Base-by-base conservation (phyloP, 2,113 vertebrate genomes). In the Hassar affinis region DNA sequence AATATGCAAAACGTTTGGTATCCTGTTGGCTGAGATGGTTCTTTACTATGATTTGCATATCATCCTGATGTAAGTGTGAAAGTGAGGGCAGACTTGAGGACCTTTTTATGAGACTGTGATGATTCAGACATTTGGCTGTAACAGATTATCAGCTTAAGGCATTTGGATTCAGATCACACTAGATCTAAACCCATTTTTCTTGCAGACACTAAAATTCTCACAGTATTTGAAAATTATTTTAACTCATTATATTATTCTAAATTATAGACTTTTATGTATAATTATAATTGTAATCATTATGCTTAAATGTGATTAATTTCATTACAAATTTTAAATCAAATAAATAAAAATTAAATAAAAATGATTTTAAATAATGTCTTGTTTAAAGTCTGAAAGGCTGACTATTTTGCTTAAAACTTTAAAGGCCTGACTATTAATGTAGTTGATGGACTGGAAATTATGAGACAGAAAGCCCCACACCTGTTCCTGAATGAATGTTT, bases 401-500 rank as follows among this genome's bases (percentile, higher is more conserved):
- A 68, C 2, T 38, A 62, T 33, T 66, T 20, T 3, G 2, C 72
- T 30, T 27, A 30, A 30, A 49, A 17, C 72, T 30, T 75, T 30
- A 49, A 52, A 33, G 25, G 47, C 47, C n/a, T 51, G 14, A 52
- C 38, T 64, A 20, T 51, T 22, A 62, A 64, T 5, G 30, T 66
- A n/a, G n/a, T 64, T 64, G 42, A 51, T 66, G 30, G 45, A 66
- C n/a, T 49, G 45, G 59, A 64, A 64, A 49, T 51, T 51, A 3
- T 25, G 17, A 80, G 15, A 6, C 1, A 20, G 47, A 22, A 80
- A 68, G 38, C 15, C 45, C 22, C 42, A 25, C 59, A 51, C 59
- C 14, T 79, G 78, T 79, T 79, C 17, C 8, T 64, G 42, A 51
- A 25, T 52, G 15, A 51, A 33, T 52, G 61, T 68, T 80, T 25